Percentiles rank a stretch among this genome's conserved stretches.
Evolutionary conservation across 2,797 vertebrate genomes (phyloP).

Genomic region (Borostomias antarcticus): DNA sequence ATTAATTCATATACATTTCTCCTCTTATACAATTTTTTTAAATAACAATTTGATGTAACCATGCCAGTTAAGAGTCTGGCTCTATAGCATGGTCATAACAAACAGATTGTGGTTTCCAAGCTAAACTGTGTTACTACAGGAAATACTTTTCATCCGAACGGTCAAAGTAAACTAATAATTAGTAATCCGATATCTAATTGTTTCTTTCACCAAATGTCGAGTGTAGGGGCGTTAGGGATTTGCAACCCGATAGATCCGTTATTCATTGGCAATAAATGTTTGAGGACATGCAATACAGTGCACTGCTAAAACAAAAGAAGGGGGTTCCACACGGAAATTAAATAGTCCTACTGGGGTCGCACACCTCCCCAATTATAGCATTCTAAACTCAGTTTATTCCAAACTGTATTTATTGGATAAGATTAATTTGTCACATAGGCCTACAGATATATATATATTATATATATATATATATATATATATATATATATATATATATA

Average conservation of each 20-base stretch:
- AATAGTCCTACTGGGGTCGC: background rate
- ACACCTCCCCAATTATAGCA: background rate
- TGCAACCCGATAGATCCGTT: constrained; percentile 77
- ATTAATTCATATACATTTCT: too few relatives aligned
- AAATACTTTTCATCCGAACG: constrained; percentile 56
- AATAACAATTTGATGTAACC: too few relatives aligned
- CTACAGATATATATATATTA: background rate
- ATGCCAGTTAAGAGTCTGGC: too few relatives aligned
- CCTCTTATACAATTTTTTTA: too few relatives aligned
- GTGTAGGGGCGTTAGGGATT: constrained; percentile 49
- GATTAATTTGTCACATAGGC: too few relatives aligned
- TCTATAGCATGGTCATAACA: background rate
- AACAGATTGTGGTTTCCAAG: constrained; percentile 47
- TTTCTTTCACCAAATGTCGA: constrained; percentile 63
- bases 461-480: background rate
- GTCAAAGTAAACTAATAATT: constrained; percentile 68
- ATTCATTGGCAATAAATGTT: constrained; percentile 59
- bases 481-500: background rate
- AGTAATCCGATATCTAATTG: constrained; percentile 80
- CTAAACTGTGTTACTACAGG: constrained; percentile 72
- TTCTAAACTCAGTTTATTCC: too few relatives aligned
- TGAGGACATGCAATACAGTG: constrained; percentile 52
- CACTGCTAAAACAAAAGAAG: constrained; percentile 54
- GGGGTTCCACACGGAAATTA: background rate
- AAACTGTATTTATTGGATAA: background rate